Base-by-base conservation (phyloP, 2,888 invertebrate genomes). In the Tenthredo scrophulariae region DNA sequence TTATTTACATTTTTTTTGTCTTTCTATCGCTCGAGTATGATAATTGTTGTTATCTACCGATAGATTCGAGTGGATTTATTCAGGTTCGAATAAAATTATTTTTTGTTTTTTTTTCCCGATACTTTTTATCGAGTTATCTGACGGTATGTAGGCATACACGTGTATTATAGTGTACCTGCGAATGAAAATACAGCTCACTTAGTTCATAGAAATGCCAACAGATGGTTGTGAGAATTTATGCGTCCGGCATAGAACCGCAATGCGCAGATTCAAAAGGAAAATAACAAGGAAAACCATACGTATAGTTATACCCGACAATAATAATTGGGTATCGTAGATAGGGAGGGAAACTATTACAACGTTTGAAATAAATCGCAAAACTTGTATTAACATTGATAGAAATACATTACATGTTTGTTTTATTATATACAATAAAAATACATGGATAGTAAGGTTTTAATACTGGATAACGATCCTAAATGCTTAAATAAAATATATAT, bases 161-260 rank as follows among this genome's bases (percentile, higher is more conserved):
- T 74, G 7, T 43, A 37, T 58, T 22, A 13, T 3, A 3, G 67
- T 70, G 29, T 70, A 37, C 18, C 70, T 5, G 26, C 37, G 29
- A 15, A 29, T 29, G 29, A 54, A 15, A 77, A 29, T 46, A 37
- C n/a, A 7, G 58, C 46, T 26, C n/a, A 18, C 9, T 75, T 75
- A 79, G 79, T 84, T 84, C 84, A 13, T 33, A 2, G 40, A 15
- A 22, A 43, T 1, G 37, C 58, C 79, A 46, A 84, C 86, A 88
- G 88, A 87, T 77, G 87, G 72, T 46, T 29, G 18, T 82, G 50
- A 67, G 72, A 84, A 75, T 84, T 84, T 84, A 83, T 85, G 85
- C 85, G 80, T 82, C 84, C 72, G 74, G 77, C 46, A 62, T 67
- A 82, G 58, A 85, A 85, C 87, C 87, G 87, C 87, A 87, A 86